A percentile compares a stretch with the other conserved stretches of the same genome.
phyloP scores from a whole-genome alignment of 35 echinoderm and acorn worm genomes.

The Apostichopus parvimensis region DNA sequence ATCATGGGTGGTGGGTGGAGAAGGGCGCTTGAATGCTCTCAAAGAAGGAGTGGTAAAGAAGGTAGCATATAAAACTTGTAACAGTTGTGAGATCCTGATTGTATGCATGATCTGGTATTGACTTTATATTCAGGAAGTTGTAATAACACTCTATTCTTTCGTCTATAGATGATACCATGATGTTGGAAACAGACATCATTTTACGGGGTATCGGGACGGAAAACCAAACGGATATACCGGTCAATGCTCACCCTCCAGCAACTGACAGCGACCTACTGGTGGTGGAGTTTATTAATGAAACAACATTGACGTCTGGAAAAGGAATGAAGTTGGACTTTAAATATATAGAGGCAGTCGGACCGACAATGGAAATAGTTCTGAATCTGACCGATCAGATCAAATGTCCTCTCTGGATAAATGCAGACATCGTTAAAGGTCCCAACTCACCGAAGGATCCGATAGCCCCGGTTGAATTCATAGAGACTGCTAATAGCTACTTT shows the following conservation, averaged over 20 bases:
- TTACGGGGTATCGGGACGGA: conserved; percentile 59
- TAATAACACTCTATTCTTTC: background rate
- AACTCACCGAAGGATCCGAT: conserved; percentile 70
- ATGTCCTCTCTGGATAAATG: conserved; percentile 74
- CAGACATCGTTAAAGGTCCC: conserved; percentile 73
- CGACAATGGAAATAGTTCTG: conserved; percentile 60
- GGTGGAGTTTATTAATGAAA: conserved; percentile 53
- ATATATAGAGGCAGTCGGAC: conserved; percentile 63
- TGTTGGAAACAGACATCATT: conserved; percentile 79
- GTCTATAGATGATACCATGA: conserved; percentile 71
- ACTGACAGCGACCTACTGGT: conserved; percentile 71
- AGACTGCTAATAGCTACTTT: conserved; percentile 57
- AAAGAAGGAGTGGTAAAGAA: too few relatives aligned
- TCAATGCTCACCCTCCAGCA: conserved; percentile 72
- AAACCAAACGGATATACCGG: conserved; percentile 68
- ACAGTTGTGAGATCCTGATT: too few relatives aligned
- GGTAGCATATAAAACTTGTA: too few relatives aligned
- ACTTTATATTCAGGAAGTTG: too few relatives aligned
- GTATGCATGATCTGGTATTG: too few relatives aligned
- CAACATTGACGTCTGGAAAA: conserved; percentile 51
- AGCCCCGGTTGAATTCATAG: conserved; percentile 55
- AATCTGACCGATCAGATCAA: conserved; percentile 52
- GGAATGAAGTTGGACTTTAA: conserved; percentile 88
- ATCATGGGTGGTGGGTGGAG: too few relatives aligned
- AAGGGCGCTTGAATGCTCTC: too few relatives aligned